These are phyloP conservation scores for Columba livia DNA, from an alignment of 2,113 vertebrate species.

Conservation along the genomic window DNA sequence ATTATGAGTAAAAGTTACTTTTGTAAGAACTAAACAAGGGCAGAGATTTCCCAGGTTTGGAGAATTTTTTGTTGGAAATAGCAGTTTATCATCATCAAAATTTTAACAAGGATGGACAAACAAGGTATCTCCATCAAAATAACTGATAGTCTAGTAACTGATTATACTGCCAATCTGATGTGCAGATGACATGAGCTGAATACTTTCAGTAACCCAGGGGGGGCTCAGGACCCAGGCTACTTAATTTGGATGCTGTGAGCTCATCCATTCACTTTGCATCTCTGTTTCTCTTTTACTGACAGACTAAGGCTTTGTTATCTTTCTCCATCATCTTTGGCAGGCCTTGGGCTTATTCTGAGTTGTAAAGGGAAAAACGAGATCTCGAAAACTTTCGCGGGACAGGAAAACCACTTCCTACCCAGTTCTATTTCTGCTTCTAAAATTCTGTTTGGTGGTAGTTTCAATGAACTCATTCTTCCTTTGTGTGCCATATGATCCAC, in stretches of 20 bases:
- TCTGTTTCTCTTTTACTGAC: not conserved
- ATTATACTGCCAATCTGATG: not conserved
- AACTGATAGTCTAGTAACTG: not conserved
- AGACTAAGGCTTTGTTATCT: not conserved
- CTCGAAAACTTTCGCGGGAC: conserved; percentile 46
- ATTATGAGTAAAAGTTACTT: not conserved
- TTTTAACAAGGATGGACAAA: not conserved
- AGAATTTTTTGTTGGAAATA: not conserved
- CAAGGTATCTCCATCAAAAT: not conserved
- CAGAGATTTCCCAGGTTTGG: not conserved
- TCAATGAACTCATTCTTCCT: conserved; percentile 68
- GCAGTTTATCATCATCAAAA: not conserved
- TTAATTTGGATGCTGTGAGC: not conserved
- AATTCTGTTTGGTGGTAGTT: conserved; percentile 40
- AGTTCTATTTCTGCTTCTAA: conserved; percentile 59
- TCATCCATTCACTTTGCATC: accelerated
- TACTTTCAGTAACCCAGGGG: not conserved
- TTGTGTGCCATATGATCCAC: conserved; percentile 62
- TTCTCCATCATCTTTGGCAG: not conserved
- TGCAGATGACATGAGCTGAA: not conserved
- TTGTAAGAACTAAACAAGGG: not conserved
- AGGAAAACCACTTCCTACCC: conserved; percentile 71
- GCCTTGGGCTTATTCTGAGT: not conserved
- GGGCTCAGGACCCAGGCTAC: not conserved
- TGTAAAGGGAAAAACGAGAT: conserved; percentile 15